Evolutionary conservation across 2,888 invertebrate species (phyloP), one percentile per base, ranked within the genome.

Genomic region (Campaea margaritaria): DNA sequence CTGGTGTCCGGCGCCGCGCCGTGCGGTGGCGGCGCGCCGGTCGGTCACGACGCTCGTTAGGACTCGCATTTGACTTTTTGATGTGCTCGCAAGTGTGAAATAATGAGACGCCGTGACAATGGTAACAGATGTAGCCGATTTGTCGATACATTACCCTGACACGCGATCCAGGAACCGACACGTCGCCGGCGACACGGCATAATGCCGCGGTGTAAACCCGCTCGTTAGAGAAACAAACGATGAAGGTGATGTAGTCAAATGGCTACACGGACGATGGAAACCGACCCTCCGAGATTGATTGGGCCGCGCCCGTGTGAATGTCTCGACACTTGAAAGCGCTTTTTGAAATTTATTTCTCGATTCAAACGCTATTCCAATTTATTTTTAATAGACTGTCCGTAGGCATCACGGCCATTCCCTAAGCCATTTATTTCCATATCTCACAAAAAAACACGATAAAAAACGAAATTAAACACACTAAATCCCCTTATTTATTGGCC

Each of bases 41-140:
- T 53, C 66, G 55, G 46, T 73, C 73, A 71, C 73, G 72, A 73
- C 39, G 64, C 72, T 75, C 74, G 76, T 76, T 76, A 76, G 68
- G 49, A 62, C 48, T 61, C 60, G 57, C 67, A 70, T 74, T 69
- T 65, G 69, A 73, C 74, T 73, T 69, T 69, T 65, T 69, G 73
- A 73, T 72, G 65, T 57, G 48, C 57, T 38, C 39, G 57, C 62
- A 65, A 67, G 62, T 63, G 70, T 68, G 69, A 70, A 75, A 70
- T 80, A 77, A 77, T 74, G 74, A 79, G 72, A 67, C 65, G 65
- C 67, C 75, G 74, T 72, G 75, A 74, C 74, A 64, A 73, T 69
- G 55, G 67, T 64, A 62, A 60, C 70, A 65, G 70, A 70, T 69
- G 69, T 65, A 60, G 59, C 48, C 67, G 69, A 69, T 60, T 65